Evolutionary conservation across 1,140 invertebrate species (phyloP), one percentile per base, ranked within the genome.

Genomic region (Sinonovacula constricta): DNA sequence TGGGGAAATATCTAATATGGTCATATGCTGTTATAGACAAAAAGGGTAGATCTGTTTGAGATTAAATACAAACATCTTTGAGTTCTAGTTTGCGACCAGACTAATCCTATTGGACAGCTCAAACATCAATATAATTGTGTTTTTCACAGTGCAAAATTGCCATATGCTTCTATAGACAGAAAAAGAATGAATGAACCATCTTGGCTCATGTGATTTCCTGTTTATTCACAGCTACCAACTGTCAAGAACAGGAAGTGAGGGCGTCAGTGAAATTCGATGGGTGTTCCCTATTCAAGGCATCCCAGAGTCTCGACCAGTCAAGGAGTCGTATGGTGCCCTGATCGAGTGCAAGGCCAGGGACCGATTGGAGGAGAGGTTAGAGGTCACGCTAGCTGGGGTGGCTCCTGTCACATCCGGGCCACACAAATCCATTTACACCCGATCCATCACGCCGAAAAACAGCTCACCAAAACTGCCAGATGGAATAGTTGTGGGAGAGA

Each of bases 211-310:
- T 63, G n/a, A 34, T 63, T n/a, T n/a, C n/a, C n/a, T n/a, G 49
- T 81, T 26, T 28, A 24, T 33, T 69, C 79, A 18, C 67, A 86
- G 86, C 36, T 76, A 78, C 24, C 82, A 79, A 33, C 22, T 85
- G 26, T 83, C 84, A 15, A 51, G 51, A 15, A 82, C 80, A 28
- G 77, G 77, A 18, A 70, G 60, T 70, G 83, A 82, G 33, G 85
- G 84, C 5, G 18, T 90, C 0, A 60, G 66, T 33, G 85, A 89
- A 53, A 89, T 91, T 15, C 72, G 82, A 30, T 91, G 90, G 90
- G 56, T 87, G 31, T 91, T 86, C 70, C 90, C 89, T 7, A 83
- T 91, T 10, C 79, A 87, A 39, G 90, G 89, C 4, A 86, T 89
- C 34, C 86, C 90, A 10, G 90, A 91, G 56, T 83, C 81, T 24